These are phyloP conservation scores for Ptilorrhoa leucosticta DNA, from an alignment of 2,113 vertebrate species.

Conservation along the genomic window DNA sequence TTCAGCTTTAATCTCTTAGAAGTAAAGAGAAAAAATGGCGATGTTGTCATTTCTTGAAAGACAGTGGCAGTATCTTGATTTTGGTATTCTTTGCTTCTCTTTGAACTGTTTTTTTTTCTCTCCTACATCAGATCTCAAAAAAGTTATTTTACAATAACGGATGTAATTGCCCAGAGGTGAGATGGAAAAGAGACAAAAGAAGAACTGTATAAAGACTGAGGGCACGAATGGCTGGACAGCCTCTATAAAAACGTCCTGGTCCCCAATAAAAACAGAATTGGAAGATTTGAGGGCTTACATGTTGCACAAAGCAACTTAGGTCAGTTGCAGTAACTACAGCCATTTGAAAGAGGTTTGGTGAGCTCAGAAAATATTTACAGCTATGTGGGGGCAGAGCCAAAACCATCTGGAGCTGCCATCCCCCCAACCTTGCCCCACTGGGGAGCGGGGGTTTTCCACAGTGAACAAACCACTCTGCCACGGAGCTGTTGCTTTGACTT, in stretches of 20 bases:
- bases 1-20: constrained; percentile 13
- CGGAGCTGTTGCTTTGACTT: background rate
- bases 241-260: background rate
- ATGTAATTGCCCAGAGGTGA: background rate
- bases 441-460: background rate
- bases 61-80: background rate
- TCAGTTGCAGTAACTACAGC: background rate
- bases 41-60: background rate
- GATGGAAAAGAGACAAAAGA: background rate
- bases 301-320: background rate
- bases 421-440: background rate
- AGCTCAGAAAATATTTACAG: background rate
- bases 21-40: background rate
- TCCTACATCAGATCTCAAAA: background rate
- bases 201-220: background rate
- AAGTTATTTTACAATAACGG: background rate
- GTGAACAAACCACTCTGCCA: background rate
- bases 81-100: background rate
- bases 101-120: background rate
- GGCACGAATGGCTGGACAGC: background rate
- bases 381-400: background rate
- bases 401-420: rapidly evolving
- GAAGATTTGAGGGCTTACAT: background rate
- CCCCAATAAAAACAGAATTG: background rate
- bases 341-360: background rate